These are phyloP conservation scores for Scopus umbretta DNA, from an alignment of 2,113 vertebrate genomes.

Conservation along the genomic window DNA sequence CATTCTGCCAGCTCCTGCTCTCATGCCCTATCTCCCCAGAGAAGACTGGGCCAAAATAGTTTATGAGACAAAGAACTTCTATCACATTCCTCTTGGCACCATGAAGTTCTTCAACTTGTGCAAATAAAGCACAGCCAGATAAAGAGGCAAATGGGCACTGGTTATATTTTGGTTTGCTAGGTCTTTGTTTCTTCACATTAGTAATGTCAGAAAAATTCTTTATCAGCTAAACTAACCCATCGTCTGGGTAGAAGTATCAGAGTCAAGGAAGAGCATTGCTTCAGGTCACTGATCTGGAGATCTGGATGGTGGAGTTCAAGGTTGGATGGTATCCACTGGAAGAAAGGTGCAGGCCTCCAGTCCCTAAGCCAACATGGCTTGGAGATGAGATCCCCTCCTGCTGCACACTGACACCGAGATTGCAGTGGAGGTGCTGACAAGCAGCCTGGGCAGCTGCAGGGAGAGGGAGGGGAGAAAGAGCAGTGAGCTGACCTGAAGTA, in stretches of 20 bases:
- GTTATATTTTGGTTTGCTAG: slow-evolving; percentile 2
- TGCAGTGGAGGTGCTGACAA: accelerated
- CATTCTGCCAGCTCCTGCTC: slow-evolving; percentile 30
- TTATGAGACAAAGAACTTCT: slow-evolving; percentile 48
- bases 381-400: neutral
- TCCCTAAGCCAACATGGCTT: neutral
- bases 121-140: slow-evolving; percentile 44
- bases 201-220: neutral
- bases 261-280: neutral
- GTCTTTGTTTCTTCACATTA: slow-evolving; percentile 12
- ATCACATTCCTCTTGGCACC: slow-evolving; percentile 7
- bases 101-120: slow-evolving; percentile 13
- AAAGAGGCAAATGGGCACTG: neutral
- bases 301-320: neutral
- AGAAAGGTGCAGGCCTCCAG: neutral
- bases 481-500: neutral
- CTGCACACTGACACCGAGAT: neutral
- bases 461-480: neutral
- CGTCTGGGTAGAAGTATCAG: neutral
- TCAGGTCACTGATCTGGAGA: neutral
- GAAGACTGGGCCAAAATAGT: slow-evolving; percentile 31
- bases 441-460: neutral
- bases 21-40: neutral
- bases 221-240: neutral
- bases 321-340: neutral